Evolutionary conservation across 2,113 vertebrate genomes (phyloP), one percentile per base, ranked within the genome.

Genomic region (Proteles cristata): DNA sequence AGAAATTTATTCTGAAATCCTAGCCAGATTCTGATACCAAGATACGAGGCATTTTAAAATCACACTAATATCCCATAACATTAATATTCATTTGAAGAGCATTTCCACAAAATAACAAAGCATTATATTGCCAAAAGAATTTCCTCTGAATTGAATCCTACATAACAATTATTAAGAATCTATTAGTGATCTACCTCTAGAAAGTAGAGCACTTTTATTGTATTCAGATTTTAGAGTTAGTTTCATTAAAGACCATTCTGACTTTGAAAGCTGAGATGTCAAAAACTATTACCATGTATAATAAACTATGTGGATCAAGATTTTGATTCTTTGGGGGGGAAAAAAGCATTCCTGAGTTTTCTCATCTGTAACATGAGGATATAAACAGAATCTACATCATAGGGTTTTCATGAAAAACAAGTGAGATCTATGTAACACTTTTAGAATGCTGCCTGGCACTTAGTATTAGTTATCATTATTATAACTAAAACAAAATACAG

Each of bases 51-150:
- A 85, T 89, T 96, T 88, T 68, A 16, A 94, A 96, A 82, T 87
- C 14, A 80, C 17, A 92, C 33, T 76, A 80, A 92, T 45, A 88
- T 31, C 12, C 50, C 7, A 43, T 81, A 85, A 90, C 12, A 93
- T 76, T 88, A 88, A 94, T 84, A 83, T 93, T 23, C 33, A 84
- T 66, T 81, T 93, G 53, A 39, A 95, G 96, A 93, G 53, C 39
- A 95, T 66, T 96, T 90, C 61, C n/a, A 96, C 43, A 89, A 96
- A 95, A 63, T 39, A 94, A 76, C 58, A 94, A 94, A 83, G 19
- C 4, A 73, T 86, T 90, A 82, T 86, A 90, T 1, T 12, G 33
- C 45, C 65, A 89, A 65, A 58, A 87, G 25, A 92, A 45, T 33
- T 95, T 88, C 50, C 68, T 93, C 43, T 58, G 88, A 96, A 86